A percentile compares a stretch with the other conserved stretches of the same genome.
These are phyloP conservation scores for Metellina segmentata DNA, from an alignment of 2,888 invertebrate genomes.

Conservation along the genomic window DNA sequence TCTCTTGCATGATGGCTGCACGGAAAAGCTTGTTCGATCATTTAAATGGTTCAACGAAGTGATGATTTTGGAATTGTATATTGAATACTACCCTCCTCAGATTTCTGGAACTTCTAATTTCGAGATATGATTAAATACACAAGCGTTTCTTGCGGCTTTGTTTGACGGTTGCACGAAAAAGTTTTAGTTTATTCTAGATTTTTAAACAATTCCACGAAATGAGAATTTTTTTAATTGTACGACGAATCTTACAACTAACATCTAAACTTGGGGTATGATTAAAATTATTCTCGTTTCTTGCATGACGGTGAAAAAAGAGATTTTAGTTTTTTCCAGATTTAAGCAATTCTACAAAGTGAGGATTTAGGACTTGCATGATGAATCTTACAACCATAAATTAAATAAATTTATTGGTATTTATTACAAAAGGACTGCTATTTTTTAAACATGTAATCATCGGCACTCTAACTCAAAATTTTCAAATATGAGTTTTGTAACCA, in stretches of 20 bases:
- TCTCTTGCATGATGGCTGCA: not conserved
- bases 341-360: not conserved
- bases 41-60: too few species aligned
- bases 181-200: not conserved
- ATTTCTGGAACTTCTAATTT: too few species aligned
- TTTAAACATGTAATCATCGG: too few species aligned
- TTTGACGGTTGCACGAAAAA: not conserved
- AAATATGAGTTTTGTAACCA: too few species aligned
- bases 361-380: not conserved
- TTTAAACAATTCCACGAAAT: not conserved
- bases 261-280: not conserved
- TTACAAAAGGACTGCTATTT: too few species aligned
- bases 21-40: too few species aligned
- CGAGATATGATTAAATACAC: not conserved
- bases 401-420: too few species aligned
- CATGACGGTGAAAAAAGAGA: not conserved
- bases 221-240: not conserved
- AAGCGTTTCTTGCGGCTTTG: not conserved
- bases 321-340: not conserved
- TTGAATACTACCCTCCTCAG: too few species aligned
- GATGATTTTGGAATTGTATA: too few species aligned
- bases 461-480: too few species aligned
- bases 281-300: not conserved
- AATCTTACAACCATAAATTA: not conserved
- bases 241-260: not conserved